Evolutionary conservation across 2,888 invertebrate genomes (phyloP), one percentile per base, ranked within the genome.

Genomic region (Alitta virens): DNA sequence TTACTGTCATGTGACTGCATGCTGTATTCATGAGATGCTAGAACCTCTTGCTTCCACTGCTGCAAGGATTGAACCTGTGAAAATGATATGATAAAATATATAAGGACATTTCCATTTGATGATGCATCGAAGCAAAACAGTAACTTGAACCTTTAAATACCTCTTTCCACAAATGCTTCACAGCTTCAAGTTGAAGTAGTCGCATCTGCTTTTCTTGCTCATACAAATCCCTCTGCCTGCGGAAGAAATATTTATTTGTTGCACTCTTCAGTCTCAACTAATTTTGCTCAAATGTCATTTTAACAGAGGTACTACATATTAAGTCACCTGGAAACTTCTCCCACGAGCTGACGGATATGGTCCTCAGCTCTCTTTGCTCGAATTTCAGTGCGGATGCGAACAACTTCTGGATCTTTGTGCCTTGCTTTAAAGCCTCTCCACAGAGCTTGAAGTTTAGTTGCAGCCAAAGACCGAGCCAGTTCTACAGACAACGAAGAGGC

Each of bases 391-490:
- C 76, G 70, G 1, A 76, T 70, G 3, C 72, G 68, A 18, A 76
- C 66, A 2, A 75, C 76, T 16, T 72, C 66, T 0, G 74, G 66
- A 55, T 77, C 66, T 58, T 72, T 64, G 40, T 76, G 71, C 38
- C 80, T 63, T 1, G 76, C 71, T 56, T 68, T 70, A 65, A 74
- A 78, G 2, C 80, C 80, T 24, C 80, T 68, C 80, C 80, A 80
- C 40, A 71, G 64, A 26, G 75, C 70, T 72, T 80, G 80, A 42
- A 80, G 75, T 51, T 65, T 65, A 18, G 71, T 71, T 3, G 78
- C 78, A 7, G 46, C 46, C 5, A 46, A 7, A 7, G 46, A 18
- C 46, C 21, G n/a, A 5, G n/a, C 46, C 5, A 46, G n/a, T 5
- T 46, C 46, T 21, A 16, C 5, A 33, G 33, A 33, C 33, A 33